These are phyloP conservation scores for Calameuta idolon DNA, from an alignment of 2,888 invertebrate genomes.

Conservation along the genomic window DNA sequence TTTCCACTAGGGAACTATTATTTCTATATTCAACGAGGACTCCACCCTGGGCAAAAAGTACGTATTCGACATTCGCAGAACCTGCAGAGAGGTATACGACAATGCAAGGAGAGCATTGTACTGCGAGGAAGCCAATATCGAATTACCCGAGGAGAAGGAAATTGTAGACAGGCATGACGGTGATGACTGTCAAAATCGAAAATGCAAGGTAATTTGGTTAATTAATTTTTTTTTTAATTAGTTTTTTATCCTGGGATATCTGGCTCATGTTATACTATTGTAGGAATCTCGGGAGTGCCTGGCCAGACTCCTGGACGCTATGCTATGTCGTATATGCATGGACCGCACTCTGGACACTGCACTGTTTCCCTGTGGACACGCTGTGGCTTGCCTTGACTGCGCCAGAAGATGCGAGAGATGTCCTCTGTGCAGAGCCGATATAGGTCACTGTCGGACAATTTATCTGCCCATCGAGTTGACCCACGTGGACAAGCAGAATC, in stretches of 20 bases:
- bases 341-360: constrained; percentile 85
- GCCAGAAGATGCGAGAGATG: constrained; percentile 80
- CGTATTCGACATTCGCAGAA: constrained; percentile 90
- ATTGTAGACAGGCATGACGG: constrained; percentile 56
- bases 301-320: constrained; percentile 73
- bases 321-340: constrained; percentile 91
- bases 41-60: constrained; percentile 88
- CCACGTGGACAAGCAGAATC: constrained; percentile 59
- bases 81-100: constrained; percentile 91
- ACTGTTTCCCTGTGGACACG: constrained; percentile 91
- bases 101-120: constrained; percentile 84
- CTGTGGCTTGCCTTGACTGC: constrained; percentile 83
- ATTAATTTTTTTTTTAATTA: neutral
- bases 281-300: constrained; percentile 71
- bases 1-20: constrained; percentile 79
- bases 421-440: constrained; percentile 80
- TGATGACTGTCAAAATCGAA: constrained; percentile 60
- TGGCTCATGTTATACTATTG: constrained; percentile 38
- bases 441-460: constrained; percentile 78
- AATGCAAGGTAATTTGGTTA: constrained; percentile 55
- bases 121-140: constrained; percentile 58
- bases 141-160: constrained; percentile 56
- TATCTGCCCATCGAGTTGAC: constrained; percentile 76
- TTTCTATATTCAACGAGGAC: constrained; percentile 91
- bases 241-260: neutral